phyloP scores from a whole-genome alignment of 2,113 vertebrate species.

The Megaceryle torquata region DNA sequence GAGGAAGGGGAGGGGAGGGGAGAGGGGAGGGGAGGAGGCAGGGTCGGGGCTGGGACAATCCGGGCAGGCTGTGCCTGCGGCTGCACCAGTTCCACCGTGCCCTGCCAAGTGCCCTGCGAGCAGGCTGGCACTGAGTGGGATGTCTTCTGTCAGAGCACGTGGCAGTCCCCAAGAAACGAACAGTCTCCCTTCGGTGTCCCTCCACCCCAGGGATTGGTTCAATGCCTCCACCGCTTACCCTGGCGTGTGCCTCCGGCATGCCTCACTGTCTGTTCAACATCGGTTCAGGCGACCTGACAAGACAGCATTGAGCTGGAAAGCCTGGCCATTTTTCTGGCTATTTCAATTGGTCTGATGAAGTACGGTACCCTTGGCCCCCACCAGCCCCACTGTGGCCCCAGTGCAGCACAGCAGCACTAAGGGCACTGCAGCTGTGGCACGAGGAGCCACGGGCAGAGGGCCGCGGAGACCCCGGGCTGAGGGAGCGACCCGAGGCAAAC shows the following conservation, averaged over 20 bases:
- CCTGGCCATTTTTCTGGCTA: neutral
- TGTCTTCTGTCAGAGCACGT: rapidly evolving
- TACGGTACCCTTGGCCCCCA: rapidly evolving
- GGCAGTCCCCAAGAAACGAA: neutral
- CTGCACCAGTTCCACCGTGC: neutral
- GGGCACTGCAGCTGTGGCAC: no score
- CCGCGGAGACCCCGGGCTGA: no score
- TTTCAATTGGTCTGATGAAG: rapidly evolving
- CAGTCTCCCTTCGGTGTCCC: rapidly evolving
- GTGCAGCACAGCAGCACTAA: rapidly evolving
- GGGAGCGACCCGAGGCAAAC: neutral
- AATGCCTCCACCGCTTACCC: neutral
- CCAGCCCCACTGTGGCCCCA: neutral
- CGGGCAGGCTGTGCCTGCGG: neutral
- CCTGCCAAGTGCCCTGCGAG: neutral
- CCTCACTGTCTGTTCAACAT: rapidly evolving
- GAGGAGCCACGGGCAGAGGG: neutral
- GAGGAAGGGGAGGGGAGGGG: neutral
- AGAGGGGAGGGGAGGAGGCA: neutral
- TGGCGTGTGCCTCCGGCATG: neutral
- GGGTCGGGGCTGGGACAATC: neutral
- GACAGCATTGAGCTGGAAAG: neutral
- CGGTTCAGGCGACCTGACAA: neutral
- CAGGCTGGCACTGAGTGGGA: neutral
- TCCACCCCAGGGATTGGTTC: neutral